Base-by-base conservation (phyloP, 2,113 vertebrate species). In the Sakesphorus luctuosus region DNA sequence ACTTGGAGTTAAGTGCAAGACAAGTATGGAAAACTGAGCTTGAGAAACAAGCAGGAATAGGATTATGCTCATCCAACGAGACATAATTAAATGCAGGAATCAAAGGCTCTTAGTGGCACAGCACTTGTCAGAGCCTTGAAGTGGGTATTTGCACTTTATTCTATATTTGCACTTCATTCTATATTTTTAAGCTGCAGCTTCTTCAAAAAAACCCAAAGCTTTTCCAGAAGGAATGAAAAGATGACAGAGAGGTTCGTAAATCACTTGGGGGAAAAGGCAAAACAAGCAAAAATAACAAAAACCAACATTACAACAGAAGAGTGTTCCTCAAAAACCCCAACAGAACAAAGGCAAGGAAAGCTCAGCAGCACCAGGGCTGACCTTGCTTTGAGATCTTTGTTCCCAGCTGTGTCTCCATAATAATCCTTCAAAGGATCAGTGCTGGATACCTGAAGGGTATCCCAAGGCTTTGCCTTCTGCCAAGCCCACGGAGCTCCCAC, bases 1-100 rank as follows among this genome's bases (percentile, higher is more conserved):
- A 67, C 56, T 96, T 95, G 87, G 93, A 96, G 97, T 98, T 89
- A 96, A 95, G 33, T 59, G 40, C 53, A 58, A 63, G 74, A 59
- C 72, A 76, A 93, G 61, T 63, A 92, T 24, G 31, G 53, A 72
- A 89, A 81, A 40, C 38, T 4, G 87, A 63, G 38, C 26, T 75
- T 5, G 58, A 96, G 84, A 87, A 96, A 95, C 82, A 92, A 91
- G 96, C 72, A 92, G 73, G 78, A 68, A 97, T 25, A 73, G 87
- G 86, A 84, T 81, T 96, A 95, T 96, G 90, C 71, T 95, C 95
- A 96, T 91, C 95, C 90, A 97, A 44, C 68, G 87, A 66, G 68
- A 89, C 50, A 62, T 79, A 94, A 94, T 95, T 96, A 96, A 96
- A 96, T 79, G 91, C 73, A 96, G 80, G 94, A 97, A 84, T 97